Conservation (phyloP, 1,140 invertebrate species). For the Bathynomus jamesi region DNA sequence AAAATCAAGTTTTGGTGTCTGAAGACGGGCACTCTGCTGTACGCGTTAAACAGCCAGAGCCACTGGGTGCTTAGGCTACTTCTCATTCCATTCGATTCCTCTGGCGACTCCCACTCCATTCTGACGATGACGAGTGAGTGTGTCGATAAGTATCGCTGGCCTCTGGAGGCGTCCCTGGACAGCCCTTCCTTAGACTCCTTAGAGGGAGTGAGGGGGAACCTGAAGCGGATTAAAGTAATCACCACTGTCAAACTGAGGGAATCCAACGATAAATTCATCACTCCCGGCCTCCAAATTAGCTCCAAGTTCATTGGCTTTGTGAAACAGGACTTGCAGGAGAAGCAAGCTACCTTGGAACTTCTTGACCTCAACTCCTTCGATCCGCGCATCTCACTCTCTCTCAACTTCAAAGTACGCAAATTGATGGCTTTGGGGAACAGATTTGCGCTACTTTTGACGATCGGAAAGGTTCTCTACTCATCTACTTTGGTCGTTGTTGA, state of each 20-base stretch:
- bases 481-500: constrained; percentile 38
- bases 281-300: constrained; percentile 36
- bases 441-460: constrained; percentile 35
- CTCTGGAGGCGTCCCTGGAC: neutral
- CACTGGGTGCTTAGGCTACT: constrained; percentile 38
- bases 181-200: neutral
- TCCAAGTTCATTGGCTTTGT: constrained; percentile 35
- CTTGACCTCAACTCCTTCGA: constrained; percentile 35
- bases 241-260: constrained; percentile 24
- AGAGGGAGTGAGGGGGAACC: constrained; percentile 1
- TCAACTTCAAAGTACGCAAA: constrained; percentile 38
- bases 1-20: constrained; percentile 46
- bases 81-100: constrained; percentile 15
- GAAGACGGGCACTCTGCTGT: constrained; percentile 42
- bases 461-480: constrained; percentile 23
- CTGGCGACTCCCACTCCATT: constrained; percentile 7
- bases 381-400: constrained; percentile 6
- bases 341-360: constrained; percentile 27
- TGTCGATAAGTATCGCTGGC: constrained; percentile 29
- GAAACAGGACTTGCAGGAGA: constrained; percentile 34
- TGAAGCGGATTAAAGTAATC: constrained; percentile 25
- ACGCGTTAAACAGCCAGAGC: constrained; percentile 43
- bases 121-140: constrained; percentile 36
- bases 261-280: constrained; percentile 28
- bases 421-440: constrained; percentile 38